Evolutionary conservation across 2,888 invertebrate genomes (phyloP).

Genomic region (Torymus tubicola): DNA sequence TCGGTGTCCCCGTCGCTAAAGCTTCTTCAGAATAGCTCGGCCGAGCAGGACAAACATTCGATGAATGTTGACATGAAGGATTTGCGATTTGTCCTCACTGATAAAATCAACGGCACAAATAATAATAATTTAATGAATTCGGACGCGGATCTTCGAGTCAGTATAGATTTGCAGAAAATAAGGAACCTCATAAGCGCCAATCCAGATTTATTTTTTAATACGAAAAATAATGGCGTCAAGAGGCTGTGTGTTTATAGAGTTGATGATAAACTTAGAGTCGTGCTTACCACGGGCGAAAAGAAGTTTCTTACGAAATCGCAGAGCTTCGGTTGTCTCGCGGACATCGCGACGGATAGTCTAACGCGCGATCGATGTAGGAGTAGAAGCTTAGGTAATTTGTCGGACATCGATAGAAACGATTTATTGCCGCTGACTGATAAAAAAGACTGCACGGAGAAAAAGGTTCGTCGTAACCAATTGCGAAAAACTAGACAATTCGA

Average conservation of each 20-base stretch:
- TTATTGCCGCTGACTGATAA: slow-evolving; percentile 37
- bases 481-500: slow-evolving; percentile 48
- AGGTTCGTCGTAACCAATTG: slow-evolving; percentile 42
- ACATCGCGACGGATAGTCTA: slow-evolving; percentile 6
- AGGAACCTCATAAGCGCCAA: slow-evolving; percentile 62
- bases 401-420: slow-evolving; percentile 27
- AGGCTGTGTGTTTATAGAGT: slow-evolving; percentile 37
- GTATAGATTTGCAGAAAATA: slow-evolving; percentile 70
- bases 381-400: slow-evolving; percentile 46
- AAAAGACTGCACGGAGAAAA: slow-evolving; percentile 48
- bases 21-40: background rate
- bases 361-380: slow-evolving; percentile 2
- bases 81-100: slow-evolving; percentile 29
- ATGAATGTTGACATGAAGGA: slow-evolving; percentile 53
- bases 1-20: slow-evolving; percentile 26
- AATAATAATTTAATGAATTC: background rate
- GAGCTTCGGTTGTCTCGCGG: slow-evolving; percentile 51
- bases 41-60: slow-evolving; percentile 52
- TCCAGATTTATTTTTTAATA: slow-evolving; percentile 61
- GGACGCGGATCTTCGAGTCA: slow-evolving; percentile 64
- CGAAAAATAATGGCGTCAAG: slow-evolving; percentile 25
- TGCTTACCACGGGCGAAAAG: slow-evolving; percentile 32
- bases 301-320: slow-evolving; percentile 52
- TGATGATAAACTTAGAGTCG: slow-evolving; percentile 49
- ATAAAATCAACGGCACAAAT: slow-evolving; percentile 29